These are phyloP conservation scores for Anser cygnoides DNA, from an alignment of 2,113 vertebrate genomes.

Conservation along the genomic window DNA sequence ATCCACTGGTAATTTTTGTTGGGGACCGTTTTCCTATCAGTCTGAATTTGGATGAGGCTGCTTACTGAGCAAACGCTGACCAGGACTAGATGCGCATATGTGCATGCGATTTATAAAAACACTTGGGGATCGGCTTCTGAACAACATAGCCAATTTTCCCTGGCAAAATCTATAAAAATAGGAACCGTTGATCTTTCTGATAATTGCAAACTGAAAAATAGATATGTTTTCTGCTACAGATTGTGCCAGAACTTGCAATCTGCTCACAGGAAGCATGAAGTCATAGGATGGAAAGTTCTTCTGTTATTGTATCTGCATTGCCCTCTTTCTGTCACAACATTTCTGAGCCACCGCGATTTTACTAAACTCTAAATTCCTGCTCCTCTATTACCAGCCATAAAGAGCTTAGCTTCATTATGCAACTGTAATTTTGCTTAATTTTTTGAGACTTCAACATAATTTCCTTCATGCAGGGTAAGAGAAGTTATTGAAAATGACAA, in stretches of 20 bases:
- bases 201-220: conserved; percentile 35
- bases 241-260: conserved; percentile 38
- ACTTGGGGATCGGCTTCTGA: not conserved
- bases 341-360: not conserved
- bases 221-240: conserved; percentile 10
- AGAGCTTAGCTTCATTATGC: conserved; percentile 39
- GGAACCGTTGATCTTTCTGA: not conserved
- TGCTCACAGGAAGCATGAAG: conserved; percentile 25
- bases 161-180: not conserved
- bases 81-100: not conserved
- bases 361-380: conserved; percentile 21
- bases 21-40: not conserved
- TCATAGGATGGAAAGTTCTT: conserved; percentile 19
- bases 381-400: conserved; percentile 27
- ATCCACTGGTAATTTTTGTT: not conserved
- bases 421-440: conserved; percentile 13
- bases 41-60: not conserved
- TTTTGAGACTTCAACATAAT: conserved; percentile 41
- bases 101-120: fast-evolving
- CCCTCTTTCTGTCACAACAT: conserved; percentile 64
- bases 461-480: conserved; percentile 17
- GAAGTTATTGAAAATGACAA: conserved; percentile 38
- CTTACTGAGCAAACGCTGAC: not conserved
- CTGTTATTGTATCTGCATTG: conserved; percentile 53
- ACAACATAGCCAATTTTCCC: not conserved